Percentiles rank a stretch among this genome's conserved stretches.
These are phyloP conservation scores for Balaenoptera acutorostrata DNA, from an alignment of 2,113 vertebrate species.

Conservation along the genomic window DNA sequence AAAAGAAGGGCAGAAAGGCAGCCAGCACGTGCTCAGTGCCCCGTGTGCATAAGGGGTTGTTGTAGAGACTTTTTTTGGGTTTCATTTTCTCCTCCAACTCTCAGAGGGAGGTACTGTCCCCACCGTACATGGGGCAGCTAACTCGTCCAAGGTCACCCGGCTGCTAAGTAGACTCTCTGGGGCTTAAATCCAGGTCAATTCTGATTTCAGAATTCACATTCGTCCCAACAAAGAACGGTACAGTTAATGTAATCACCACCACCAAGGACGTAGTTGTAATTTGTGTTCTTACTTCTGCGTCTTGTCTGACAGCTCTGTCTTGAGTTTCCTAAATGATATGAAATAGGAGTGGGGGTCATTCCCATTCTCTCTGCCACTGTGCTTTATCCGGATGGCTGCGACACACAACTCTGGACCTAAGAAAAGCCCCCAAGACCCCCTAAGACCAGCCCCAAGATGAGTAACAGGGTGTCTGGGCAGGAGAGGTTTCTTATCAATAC, in stretches of 20 bases:
- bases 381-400: accelerated
- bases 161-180: not conserved
- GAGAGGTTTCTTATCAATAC: accelerated
- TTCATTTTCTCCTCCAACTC: not conserved
- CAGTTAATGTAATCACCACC: accelerated
- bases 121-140: accelerated
- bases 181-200: not conserved
- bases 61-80: accelerated
- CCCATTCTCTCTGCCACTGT: not conserved
- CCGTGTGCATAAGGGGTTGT: accelerated
- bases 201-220: not conserved
- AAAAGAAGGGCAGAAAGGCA: not conserved
- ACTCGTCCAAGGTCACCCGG: not conserved
- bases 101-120: no score
- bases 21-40: accelerated
- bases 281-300: not conserved
- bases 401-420: not conserved
- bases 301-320: not conserved
- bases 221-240: not conserved
- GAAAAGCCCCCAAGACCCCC: not conserved
- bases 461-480: not conserved
- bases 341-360: accelerated
- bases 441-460: not conserved
- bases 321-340: not conserved
- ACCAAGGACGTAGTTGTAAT: accelerated